These are phyloP conservation scores for Perdita meconis DNA, from an alignment of 2,888 invertebrate genomes.

Conservation along the genomic window DNA sequence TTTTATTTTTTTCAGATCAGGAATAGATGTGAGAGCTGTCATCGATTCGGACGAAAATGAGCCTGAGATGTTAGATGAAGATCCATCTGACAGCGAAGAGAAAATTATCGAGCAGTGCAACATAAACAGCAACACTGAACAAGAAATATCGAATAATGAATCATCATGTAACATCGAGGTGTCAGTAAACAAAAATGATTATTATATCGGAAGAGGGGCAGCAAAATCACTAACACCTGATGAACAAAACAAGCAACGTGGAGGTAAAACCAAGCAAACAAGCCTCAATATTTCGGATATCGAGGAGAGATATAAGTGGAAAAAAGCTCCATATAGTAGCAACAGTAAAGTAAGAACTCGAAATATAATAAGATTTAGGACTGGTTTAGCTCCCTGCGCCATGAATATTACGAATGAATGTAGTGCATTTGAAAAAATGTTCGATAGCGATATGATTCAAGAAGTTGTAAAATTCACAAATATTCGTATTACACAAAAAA, in stretches of 20 bases:
- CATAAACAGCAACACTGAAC: background rate
- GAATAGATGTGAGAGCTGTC: background rate
- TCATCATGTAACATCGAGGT: background rate
- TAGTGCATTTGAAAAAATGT: conserved; percentile 2
- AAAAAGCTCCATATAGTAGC: background rate
- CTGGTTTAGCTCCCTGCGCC: background rate
- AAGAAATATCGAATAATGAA: background rate
- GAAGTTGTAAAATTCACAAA: background rate
- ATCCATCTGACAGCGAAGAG: conserved; percentile 1
- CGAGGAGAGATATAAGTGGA: background rate
- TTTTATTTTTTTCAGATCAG: background rate
- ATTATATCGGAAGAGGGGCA: background rate
- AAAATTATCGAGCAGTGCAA: background rate
- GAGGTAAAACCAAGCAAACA: background rate
- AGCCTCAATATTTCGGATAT: background rate
- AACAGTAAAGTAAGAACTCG: background rate
- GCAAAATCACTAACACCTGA: too few relatives aligned
- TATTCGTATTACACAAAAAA: background rate
- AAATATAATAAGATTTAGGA: background rate
- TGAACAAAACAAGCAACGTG: background rate
- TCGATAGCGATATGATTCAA: conserved; percentile 1
- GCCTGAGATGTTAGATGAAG: background rate
- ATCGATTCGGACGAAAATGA: background rate
- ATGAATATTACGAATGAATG: background rate
- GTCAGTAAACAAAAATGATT: background rate